Evolutionary conservation across 2,797 vertebrate species (phyloP), one percentile per base, ranked within the genome.

Genomic region (Allobates femoralis): DNA sequence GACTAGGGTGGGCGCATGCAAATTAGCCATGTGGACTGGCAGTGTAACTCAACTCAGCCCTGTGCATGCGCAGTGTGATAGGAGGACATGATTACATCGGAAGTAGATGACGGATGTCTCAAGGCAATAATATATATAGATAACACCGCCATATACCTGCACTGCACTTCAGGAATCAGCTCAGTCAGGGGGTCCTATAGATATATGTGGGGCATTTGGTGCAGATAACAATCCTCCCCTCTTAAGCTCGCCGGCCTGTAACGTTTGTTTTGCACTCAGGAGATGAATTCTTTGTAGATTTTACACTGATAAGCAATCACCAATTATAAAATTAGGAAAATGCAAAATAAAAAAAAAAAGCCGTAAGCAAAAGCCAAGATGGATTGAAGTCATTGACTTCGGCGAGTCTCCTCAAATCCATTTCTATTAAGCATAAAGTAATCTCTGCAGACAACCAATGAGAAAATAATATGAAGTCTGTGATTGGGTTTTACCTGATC

Each of bases 351-450:
- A 69, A 62, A 37, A 37, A n/a, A 46, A 46, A 46, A 46, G 73
- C 53, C 15, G 30, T 69, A 50, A 75, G 74, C 85, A 67, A 67
- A 66, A 83, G 16, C 74, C 23, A 37, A 74, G 79, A 77, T 56
- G 41, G 55, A 83, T 64, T 67, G 77, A 28, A 55, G 32, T 69
- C 50, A 80, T 79, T 62, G 67, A 41, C 67, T 73, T 15, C n/a
- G 28, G 6, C 5, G 66, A 83, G 81, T 26, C 76, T 56, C 55
- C 50, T 55, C 78, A 74, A 79, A 86, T 80, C 69, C 46, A 80
- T 81, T 86, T 81, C 85, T 84, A 83, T 82, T 78, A 82, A 77
- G 60, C 11, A 83, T n/a, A 78, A 87, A 78, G 62, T 83, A 87
- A 83, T 79, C 76, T 78, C 30, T 51, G 30, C 46, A 60, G 81